Percentiles rank a stretch among this genome's conserved stretches.
Conservation (phyloP, 37 sponge, comb jelly and placozoan species). For the Spongia lamella region DNA sequence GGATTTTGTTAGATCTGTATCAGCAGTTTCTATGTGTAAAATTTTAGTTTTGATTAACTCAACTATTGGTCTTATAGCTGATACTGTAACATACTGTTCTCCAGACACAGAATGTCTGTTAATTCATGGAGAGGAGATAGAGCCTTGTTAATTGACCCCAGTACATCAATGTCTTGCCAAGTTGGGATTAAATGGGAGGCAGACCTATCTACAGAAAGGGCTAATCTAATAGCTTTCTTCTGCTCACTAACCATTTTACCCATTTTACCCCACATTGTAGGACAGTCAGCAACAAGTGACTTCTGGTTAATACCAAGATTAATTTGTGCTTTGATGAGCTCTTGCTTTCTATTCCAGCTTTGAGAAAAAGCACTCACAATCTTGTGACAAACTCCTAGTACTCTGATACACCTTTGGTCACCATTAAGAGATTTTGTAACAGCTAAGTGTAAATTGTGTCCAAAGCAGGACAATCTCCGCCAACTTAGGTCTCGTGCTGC, state of each 20-base stretch:
- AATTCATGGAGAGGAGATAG: constrained; percentile 25
- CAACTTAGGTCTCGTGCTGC: no score
- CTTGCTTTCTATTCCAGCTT: no score
- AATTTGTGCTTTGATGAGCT: no score
- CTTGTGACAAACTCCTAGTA: no score
- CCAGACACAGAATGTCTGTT: constrained; percentile 30
- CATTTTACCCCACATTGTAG: constrained; percentile 32
- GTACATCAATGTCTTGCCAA: constrained; percentile 35
- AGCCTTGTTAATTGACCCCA: constrained; percentile 18
- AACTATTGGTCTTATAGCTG: constrained; percentile 21
- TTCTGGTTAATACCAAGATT: no score
- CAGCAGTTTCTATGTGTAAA: neutral
- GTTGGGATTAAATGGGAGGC: constrained; percentile 9
- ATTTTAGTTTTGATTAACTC: neutral
- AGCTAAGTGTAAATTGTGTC: no score
- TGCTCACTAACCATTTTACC: constrained; percentile 22
- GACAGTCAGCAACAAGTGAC: no score
- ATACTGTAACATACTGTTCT: constrained; percentile 16
- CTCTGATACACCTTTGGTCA: no score
- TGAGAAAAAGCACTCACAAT: no score
- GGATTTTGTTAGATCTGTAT: constrained; percentile 12
- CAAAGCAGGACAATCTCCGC: no score
- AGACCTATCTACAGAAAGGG: neutral
- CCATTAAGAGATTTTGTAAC: no score
- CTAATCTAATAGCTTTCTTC: constrained; percentile 3